Conservation (phyloP, 1,140 invertebrate genomes). For the Drosophila murphyi region DNA sequence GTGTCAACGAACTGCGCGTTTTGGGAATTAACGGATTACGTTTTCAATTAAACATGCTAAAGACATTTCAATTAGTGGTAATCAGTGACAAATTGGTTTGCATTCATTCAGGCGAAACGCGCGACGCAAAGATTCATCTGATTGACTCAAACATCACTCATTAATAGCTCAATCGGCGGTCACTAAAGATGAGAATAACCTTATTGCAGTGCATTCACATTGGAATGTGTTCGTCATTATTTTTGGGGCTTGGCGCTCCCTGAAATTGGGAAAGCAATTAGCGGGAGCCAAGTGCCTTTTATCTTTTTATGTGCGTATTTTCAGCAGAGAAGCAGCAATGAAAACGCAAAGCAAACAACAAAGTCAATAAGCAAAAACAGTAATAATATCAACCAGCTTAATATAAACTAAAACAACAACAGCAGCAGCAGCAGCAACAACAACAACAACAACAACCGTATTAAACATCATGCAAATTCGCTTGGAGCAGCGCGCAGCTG, state of each 20-base stretch:
- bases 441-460: conserved; percentile 28
- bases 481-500: conserved; percentile 69
- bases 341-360: conserved; percentile 4
- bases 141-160: neutral
- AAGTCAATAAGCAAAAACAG: neutral
- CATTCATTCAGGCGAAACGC: conserved; percentile 7
- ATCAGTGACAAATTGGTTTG: conserved; percentile 39
- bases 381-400: conserved; percentile 17
- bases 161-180: neutral
- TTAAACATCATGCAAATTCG: conserved; percentile 46
- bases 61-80: conserved; percentile 43
- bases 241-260: neutral
- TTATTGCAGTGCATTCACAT: neutral
- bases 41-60: conserved; percentile 30
- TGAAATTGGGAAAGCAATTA: neutral
- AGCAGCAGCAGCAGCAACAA: neutral
- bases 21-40: conserved; percentile 41
- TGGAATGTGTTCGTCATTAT: neutral
- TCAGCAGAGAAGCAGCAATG: conserved; percentile 7
- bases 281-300: neutral
- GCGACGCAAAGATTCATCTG: neutral
- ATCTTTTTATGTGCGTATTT: neutral
- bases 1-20: neutral
- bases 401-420: conserved; percentile 10
- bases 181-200: neutral